These are phyloP conservation scores for Calameuta idolon DNA, from an alignment of 2,888 invertebrate genomes.

Conservation along the genomic window DNA sequence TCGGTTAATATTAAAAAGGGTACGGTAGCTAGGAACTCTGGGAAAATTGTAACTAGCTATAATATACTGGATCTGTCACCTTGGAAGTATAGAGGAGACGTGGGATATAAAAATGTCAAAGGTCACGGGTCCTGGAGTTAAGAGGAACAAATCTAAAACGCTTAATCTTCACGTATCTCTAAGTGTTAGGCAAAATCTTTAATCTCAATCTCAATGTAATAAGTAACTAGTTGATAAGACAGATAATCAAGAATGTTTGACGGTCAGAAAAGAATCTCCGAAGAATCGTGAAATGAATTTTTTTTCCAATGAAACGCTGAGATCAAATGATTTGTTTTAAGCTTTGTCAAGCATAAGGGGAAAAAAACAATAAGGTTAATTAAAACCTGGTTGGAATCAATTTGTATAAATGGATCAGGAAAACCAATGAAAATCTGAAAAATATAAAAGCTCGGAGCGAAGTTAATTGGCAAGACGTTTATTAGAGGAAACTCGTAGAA, in stretches of 20 bases:
- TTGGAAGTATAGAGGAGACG: background rate
- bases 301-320: too few species aligned
- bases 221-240: background rate
- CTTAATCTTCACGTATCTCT: constrained; percentile 4
- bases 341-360: background rate
- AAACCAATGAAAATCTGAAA: background rate
- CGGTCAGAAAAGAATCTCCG: background rate
- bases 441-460: background rate
- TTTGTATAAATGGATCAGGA: background rate
- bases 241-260: background rate
- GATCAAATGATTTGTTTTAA: background rate
- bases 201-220: constrained; percentile 8
- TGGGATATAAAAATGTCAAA: background rate
- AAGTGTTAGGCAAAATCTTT: constrained; percentile 4
- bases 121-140: background rate
- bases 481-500: background rate
- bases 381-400: background rate
- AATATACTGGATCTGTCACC: background rate
- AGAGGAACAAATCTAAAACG: background rate
- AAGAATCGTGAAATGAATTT: background rate
- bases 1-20: background rate
- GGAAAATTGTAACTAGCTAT: background rate
- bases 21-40: background rate
- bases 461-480: background rate
- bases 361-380: background rate